phyloP scores from a whole-genome alignment of 2,797 vertebrate genomes.

The Australoheros facetus region DNA sequence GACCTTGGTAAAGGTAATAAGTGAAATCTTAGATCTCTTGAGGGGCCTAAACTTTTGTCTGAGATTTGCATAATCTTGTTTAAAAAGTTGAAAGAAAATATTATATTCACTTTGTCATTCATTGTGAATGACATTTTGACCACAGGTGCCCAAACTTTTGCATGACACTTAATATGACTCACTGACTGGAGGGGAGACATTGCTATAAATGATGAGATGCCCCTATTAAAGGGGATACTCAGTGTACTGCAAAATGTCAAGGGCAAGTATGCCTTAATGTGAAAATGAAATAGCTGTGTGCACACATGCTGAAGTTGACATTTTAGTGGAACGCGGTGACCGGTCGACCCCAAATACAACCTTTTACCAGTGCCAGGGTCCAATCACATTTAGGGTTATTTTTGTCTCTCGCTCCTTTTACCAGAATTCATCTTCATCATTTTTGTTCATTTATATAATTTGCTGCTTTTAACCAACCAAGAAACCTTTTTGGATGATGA shows the following conservation, averaged over 20 bases:
- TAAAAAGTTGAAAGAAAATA: background rate
- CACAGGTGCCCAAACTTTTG: background rate
- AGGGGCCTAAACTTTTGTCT: background rate
- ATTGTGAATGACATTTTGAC: background rate
- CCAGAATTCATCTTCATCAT: background rate
- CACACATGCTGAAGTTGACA: conserved; percentile 36
- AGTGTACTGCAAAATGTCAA: conserved; percentile 62
- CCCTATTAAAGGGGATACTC: conserved; percentile 52
- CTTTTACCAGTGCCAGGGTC: conserved; percentile 12
- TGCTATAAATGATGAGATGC: conserved; percentile 47
- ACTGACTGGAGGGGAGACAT: conserved; percentile 22
- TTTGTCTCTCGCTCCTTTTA: background rate
- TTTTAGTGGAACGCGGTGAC: conserved; percentile 37
- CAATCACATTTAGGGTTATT: background rate
- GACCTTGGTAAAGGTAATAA: background rate
- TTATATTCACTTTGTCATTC: background rate
- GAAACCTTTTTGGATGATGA: background rate
- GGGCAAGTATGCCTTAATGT: conserved; percentile 52
- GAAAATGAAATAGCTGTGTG: conserved; percentile 27
- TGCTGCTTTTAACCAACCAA: background rate
- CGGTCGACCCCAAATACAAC: conserved; percentile 7
- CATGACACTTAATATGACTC: background rate
- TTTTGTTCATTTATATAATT: background rate
- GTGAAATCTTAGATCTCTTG: background rate
- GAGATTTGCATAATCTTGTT: background rate